Conservation (phyloP, 2,113 vertebrate genomes). For the Casuarius casuarius region DNA sequence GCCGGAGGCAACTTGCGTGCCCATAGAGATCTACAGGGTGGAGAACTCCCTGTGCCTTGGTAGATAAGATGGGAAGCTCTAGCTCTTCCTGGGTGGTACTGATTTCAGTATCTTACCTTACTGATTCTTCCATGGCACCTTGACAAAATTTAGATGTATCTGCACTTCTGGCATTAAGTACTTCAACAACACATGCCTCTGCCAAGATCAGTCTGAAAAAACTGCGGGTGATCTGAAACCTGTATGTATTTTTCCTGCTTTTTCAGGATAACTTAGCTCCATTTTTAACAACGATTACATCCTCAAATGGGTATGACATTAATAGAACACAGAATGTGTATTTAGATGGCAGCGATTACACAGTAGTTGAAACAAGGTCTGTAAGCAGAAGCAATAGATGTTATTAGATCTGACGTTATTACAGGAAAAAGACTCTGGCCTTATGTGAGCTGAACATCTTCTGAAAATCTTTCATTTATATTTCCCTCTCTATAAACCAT, state of each 20-base stretch:
- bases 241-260: neutral
- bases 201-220: neutral
- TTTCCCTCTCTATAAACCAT: neutral
- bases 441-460: neutral
- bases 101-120: neutral
- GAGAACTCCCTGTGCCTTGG: fast-evolving
- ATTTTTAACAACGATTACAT: neutral
- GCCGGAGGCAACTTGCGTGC: neutral
- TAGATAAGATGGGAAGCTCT: neutral
- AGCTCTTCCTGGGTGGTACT: constrained; percentile 15
- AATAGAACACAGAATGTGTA: neutral
- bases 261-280: neutral
- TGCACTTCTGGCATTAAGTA: neutral
- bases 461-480: neutral
- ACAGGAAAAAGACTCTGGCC: neutral
- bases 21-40: neutral
- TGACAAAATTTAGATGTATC: constrained; percentile 3
- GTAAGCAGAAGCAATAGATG: neutral
- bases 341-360: neutral
- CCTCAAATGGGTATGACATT: neutral
- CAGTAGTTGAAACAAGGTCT: neutral
- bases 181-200: neutral
- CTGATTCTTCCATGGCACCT: neutral
- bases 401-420: neutral
- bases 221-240: neutral